These are phyloP conservation scores for Toxotes chatareus DNA, from an alignment of 2,113 vertebrate species.

Conservation along the genomic window DNA sequence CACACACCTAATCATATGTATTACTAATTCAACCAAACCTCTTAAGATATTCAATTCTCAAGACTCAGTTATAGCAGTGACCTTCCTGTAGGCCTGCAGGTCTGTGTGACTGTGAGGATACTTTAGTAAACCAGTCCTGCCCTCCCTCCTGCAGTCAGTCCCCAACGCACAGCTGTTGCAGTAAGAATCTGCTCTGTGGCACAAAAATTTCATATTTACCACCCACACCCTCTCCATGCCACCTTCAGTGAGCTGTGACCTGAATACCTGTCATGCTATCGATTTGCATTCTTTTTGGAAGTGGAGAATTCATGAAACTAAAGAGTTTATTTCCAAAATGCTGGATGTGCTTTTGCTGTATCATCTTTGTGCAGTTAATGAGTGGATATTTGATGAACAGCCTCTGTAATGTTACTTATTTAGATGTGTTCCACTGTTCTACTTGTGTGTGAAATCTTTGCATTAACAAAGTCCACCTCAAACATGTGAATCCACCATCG, in stretches of 20 bases:
- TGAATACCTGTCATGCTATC: constrained; percentile 40
- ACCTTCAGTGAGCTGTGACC: constrained; percentile 5
- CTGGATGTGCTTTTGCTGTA: not conserved
- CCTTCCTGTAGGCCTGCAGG: not conserved
- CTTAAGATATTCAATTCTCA: not conserved
- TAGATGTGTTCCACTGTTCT: not conserved
- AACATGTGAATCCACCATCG: not conserved
- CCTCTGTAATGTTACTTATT: too few species aligned
- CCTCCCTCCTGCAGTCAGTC: constrained; percentile 59
- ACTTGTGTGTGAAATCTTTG: not conserved
- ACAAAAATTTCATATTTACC: constrained; percentile 25
- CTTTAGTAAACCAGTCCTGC: not conserved
- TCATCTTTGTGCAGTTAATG: not conserved
- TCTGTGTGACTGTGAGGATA: constrained; percentile 5
- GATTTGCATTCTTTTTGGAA: constrained; percentile 50
- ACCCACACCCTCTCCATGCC: not conserved
- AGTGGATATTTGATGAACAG: not conserved
- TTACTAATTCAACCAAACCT: not conserved
- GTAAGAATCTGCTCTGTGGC: constrained; percentile 59
- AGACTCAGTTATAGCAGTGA: not conserved
- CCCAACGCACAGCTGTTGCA: constrained; percentile 59
- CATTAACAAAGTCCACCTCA: not conserved
- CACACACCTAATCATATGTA: not conserved
- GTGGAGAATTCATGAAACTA: constrained; percentile 39
- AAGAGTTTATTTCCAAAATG: constrained; percentile 9